phyloP scores from a whole-genome alignment of 2,888 invertebrate species.

The Synergus itoensis region DNA sequence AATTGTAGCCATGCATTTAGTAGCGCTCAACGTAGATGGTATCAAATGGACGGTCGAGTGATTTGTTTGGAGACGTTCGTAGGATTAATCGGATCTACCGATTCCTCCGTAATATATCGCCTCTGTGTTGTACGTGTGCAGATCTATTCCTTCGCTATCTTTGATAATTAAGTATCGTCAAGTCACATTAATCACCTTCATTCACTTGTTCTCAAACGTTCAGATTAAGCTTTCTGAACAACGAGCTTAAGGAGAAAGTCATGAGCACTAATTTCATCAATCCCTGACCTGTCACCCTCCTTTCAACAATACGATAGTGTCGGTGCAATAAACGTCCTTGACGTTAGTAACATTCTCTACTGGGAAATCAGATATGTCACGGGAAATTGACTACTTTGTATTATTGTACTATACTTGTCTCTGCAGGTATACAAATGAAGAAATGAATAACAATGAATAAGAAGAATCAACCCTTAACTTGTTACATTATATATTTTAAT shows the following conservation, averaged over 20 bases:
- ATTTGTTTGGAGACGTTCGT: constrained; percentile 65
- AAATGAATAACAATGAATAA: too few species aligned
- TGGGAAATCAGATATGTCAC: too few species aligned
- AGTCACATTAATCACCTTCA: constrained; percentile 30
- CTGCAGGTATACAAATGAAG: too few species aligned
- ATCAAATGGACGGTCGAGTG: constrained; percentile 60
- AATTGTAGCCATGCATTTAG: constrained; percentile 62
- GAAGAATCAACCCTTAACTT: too few species aligned
- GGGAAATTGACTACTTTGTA: too few species aligned
- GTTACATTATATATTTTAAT: too few species aligned
- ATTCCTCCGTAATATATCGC: constrained; percentile 61
- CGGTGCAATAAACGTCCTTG: neutral
- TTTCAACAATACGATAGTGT: neutral
- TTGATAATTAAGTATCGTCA: neutral
- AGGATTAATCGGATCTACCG: constrained; percentile 53
- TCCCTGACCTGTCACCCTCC: neutral
- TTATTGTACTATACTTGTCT: too few species aligned
- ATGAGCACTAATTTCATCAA: neutral
- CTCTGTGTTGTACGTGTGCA: neutral
- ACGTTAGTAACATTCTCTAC: too few species aligned
- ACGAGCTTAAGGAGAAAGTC: neutral
- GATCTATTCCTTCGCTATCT: constrained; percentile 11
- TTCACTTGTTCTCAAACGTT: neutral
- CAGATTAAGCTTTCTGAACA: neutral
- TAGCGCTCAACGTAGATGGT: constrained; percentile 55